These are phyloP conservation scores for Cephus pygmeus DNA, from an alignment of 2,888 invertebrate species.

Conservation along the genomic window DNA sequence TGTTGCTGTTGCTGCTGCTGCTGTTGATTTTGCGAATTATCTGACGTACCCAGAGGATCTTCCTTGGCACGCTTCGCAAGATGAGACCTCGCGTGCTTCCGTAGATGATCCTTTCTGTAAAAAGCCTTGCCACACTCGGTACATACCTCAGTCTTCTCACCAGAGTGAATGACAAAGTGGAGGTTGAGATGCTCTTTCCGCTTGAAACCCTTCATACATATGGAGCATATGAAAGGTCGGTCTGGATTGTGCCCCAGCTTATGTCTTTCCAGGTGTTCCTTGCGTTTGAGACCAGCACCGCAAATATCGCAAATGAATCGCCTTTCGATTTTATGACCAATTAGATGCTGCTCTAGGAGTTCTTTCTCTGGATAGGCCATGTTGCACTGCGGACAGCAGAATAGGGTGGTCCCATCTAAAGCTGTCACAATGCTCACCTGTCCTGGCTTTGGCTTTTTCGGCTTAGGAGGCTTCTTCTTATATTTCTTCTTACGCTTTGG, in stretches of 20 bases:
- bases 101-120: slow-evolving; percentile 82
- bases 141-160: slow-evolving; percentile 84
- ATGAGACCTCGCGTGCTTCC: slow-evolving; percentile 84
- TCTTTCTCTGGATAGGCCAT: slow-evolving; percentile 86
- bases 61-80: slow-evolving; percentile 81
- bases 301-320: slow-evolving; percentile 83
- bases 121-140: slow-evolving; percentile 82
- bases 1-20: slow-evolving; percentile 56
- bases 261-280: slow-evolving; percentile 82
- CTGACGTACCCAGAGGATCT: slow-evolving; percentile 65
- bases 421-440: slow-evolving; percentile 82
- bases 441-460: slow-evolving; percentile 82
- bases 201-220: slow-evolving; percentile 84
- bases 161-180: slow-evolving; percentile 86
- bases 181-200: slow-evolving; percentile 85
- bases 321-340: slow-evolving; percentile 83
- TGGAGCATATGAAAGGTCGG: slow-evolving; percentile 81
- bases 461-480: slow-evolving; percentile 83
- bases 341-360: slow-evolving; percentile 80
- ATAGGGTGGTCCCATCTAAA: slow-evolving; percentile 79
- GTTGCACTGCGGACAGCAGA: slow-evolving; percentile 84
- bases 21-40: slow-evolving; percentile 63
- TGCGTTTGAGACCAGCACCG: slow-evolving; percentile 81
- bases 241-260: slow-evolving; percentile 85
- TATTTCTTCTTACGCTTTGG: slow-evolving; percentile 82